Conservation (phyloP, 2,113 vertebrate species). For the Amia ocellicauda region DNA sequence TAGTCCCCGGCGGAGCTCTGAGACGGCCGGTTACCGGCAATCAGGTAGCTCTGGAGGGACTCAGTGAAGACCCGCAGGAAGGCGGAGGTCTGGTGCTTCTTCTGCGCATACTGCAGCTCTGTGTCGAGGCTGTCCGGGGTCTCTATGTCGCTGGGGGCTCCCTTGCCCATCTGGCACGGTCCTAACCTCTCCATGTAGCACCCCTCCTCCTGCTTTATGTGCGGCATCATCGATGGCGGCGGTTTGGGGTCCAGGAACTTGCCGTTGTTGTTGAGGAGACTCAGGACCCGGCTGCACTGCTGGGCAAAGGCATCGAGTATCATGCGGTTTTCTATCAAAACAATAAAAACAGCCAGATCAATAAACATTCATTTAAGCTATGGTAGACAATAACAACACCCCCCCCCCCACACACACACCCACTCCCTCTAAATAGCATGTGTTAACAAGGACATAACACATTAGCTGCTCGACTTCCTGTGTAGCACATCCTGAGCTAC, state of each 20-base stretch:
- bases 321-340: constrained; percentile 81
- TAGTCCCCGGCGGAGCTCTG: constrained; percentile 72
- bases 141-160: constrained; percentile 69
- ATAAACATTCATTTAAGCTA: neutral
- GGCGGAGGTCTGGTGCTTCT: constrained; percentile 89
- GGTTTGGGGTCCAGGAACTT: constrained; percentile 82
- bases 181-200: constrained; percentile 62
- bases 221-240: constrained; percentile 74
- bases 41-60: constrained; percentile 94
- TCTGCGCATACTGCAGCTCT: constrained; percentile 83
- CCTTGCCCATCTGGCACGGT: constrained; percentile 70
- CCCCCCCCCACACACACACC: too few relatives aligned
- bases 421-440: too few relatives aligned
- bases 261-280: constrained; percentile 88
- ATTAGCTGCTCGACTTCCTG: too few relatives aligned
- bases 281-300: constrained; percentile 95
- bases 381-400: neutral
- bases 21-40: constrained; percentile 75
- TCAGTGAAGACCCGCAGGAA: constrained; percentile 94
- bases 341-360: neutral
- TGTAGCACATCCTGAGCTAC: too few relatives aligned
- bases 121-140: constrained; percentile 74
- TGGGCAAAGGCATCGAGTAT: constrained; percentile 97
- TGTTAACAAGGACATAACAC: too few relatives aligned
- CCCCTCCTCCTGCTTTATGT: constrained; percentile 84